A percentile compares a stretch with the other conserved stretches of the same genome.
These are phyloP conservation scores for Aphidius gifuensis DNA, from an alignment of 1,140 invertebrate species.

Conservation along the genomic window DNA sequence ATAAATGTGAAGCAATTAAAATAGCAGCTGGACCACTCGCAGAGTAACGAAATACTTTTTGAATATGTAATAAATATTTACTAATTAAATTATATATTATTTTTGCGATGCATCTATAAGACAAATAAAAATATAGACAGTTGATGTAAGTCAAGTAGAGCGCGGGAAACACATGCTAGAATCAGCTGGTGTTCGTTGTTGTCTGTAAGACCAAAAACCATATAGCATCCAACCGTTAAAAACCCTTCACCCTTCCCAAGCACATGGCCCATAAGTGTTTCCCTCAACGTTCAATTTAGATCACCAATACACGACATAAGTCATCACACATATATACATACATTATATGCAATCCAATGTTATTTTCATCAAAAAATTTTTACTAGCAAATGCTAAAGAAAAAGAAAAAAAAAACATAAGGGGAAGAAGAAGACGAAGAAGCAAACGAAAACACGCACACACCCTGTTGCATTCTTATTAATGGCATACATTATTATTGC, in stretches of 20 bases:
- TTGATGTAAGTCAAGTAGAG: slow-evolving; percentile 15
- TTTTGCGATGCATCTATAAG: slow-evolving; percentile 15
- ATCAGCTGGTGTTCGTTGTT: slow-evolving; percentile 40
- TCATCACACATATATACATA: background rate
- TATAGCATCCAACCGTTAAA: slow-evolving; percentile 36
- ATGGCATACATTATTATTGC: slow-evolving; percentile 41
- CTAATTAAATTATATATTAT: background rate
- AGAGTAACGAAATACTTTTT: background rate
- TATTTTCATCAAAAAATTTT: too few species aligned
- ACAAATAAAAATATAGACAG: slow-evolving; percentile 17
- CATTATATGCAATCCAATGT: too few species aligned
- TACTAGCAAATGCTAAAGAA: too few species aligned
- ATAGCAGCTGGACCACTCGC: slow-evolving; percentile 7
- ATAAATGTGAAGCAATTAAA: slow-evolving; percentile 5
- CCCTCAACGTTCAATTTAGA: background rate
- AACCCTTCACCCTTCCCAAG: slow-evolving; percentile 28
- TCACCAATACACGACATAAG: too few species aligned
- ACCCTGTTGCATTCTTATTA: slow-evolving; percentile 38
- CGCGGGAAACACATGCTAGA: slow-evolving; percentile 39
- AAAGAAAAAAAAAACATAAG: slow-evolving; percentile 10
- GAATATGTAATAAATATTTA: background rate
- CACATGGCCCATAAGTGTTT: slow-evolving; percentile 39
- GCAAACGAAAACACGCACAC: slow-evolving; percentile 37
- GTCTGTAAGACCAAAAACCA: slow-evolving; percentile 29
- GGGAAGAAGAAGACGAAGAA: slow-evolving; percentile 23